Base-by-base conservation (phyloP, 2,797 vertebrate species). In the Urosaurus nigricauda region DNA sequence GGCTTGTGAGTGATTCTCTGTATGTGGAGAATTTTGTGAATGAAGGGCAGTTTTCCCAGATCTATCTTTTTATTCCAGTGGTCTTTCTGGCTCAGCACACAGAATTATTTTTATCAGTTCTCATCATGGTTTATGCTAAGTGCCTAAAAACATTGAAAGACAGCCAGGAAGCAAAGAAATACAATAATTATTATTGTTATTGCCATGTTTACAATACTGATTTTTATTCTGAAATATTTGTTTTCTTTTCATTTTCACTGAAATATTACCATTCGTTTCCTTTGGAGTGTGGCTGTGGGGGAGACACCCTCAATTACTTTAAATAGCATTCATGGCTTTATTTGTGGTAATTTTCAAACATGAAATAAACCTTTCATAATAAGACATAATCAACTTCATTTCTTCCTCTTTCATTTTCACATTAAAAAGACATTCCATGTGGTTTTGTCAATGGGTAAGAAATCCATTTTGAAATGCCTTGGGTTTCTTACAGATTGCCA, bases 341-440 rank as follows among this genome's bases (percentile, higher is more conserved):
- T 90, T 89, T 84, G 56, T 87, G 82, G 84, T 56, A 83, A 91
- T 91, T 94, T 90, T 78, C 21, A 88, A 87, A 90, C 86, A 89
- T 65, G 80, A 90, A 90, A 79, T 89, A 70, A 91, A 71, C 79
- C 56, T 60, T 60, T 71, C 90, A 84, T 68, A 90, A 88, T 53
- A 91, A 88, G 83, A 87, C 92, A 92, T 51, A 63, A 87, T 32
- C 84, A 87, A 47, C 79, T 86, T 92, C n/a, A 40, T 89, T 94
- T 93, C 78, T 81, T 83, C 90, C 13, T 79, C 60, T 84, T 92
- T 53, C 85, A 75, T 92, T 94, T 91, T 92, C 89, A 91, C 87
- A 86, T 87, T 91, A 90, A 51, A 89, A 74, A 94, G 47, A 93
- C 91, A 82, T 79, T 14, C 82, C 79, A 79, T 71, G 75, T 90